Evolutionary conservation across 2,797 vertebrate genomes (phyloP).

Genomic region (Sardinella longiceps): DNA sequence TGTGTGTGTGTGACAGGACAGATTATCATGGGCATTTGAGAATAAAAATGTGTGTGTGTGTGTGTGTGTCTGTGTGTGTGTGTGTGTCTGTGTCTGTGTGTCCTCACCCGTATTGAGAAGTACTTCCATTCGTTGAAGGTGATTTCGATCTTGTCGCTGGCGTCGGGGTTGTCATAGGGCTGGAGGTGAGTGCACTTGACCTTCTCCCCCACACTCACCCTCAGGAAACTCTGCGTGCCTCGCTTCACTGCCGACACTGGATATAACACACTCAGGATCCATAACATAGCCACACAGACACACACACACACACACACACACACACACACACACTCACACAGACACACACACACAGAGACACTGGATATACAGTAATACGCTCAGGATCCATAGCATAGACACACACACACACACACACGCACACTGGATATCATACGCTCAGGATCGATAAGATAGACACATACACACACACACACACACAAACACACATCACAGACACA

Average conservation of each 20-base stretch:
- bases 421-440: too few species aligned
- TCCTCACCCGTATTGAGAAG: conserved; percentile 33
- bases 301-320: not conserved
- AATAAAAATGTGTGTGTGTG: not conserved
- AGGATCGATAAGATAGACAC: too few species aligned
- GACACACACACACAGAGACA: not conserved
- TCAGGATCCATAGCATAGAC: too few species aligned
- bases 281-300: not conserved
- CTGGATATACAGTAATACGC: too few species aligned
- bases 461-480: not conserved
- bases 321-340: not conserved
- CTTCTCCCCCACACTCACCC: conserved; percentile 22
- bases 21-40: too few species aligned
- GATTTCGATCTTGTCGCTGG: not conserved
- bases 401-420: not conserved
- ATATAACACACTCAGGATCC: not conserved
- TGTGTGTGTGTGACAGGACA: not conserved
- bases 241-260: conserved; percentile 32
- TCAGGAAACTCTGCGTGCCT: conserved; percentile 27
- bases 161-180: conserved; percentile 27
- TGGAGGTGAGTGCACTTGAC: conserved; percentile 35
- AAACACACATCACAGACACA: not conserved
- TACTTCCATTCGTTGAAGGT: conserved; percentile 41
- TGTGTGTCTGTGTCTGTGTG: not conserved
- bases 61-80: not conserved